These are phyloP conservation scores for Halcyon leucocephala DNA, from an alignment of 2,797 vertebrate species.

Conservation along the genomic window DNA sequence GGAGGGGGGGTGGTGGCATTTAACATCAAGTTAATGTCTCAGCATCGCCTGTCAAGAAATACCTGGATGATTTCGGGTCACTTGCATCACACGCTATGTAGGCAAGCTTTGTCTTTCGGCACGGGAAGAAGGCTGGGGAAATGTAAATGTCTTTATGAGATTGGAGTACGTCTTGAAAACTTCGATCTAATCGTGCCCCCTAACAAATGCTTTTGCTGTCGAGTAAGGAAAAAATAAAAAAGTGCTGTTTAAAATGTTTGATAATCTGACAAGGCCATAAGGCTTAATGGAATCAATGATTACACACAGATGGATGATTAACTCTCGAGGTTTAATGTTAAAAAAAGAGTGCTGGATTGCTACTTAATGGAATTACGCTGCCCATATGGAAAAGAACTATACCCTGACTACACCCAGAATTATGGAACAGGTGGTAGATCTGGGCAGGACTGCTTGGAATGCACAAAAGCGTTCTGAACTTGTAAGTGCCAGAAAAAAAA, in stretches of 20 bases:
- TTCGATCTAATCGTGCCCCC: constrained; percentile 69
- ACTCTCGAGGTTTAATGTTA: constrained; percentile 83
- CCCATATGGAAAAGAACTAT: constrained; percentile 86
- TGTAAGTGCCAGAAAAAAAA: constrained; percentile 76
- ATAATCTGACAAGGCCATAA: constrained; percentile 88
- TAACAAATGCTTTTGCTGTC: constrained; percentile 78
- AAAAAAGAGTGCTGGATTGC: constrained; percentile 83
- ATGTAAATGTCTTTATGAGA: neutral
- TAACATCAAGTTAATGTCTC: neutral
- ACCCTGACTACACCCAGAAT: constrained; percentile 84
- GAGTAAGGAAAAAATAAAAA: constrained; percentile 68
- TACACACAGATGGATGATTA: constrained; percentile 88
- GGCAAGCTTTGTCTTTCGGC: neutral
- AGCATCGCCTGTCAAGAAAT: neutral
- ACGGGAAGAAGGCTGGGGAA: neutral
- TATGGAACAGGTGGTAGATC: constrained; percentile 84
- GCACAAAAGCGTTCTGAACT: constrained; percentile 81
- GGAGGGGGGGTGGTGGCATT: neutral
- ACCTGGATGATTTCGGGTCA: neutral
- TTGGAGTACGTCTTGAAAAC: constrained; percentile 54
- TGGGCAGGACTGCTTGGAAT: constrained; percentile 83
- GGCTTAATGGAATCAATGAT: constrained; percentile 87
- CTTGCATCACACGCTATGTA: neutral
- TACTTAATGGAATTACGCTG: constrained; percentile 85
- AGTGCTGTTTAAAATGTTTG: constrained; percentile 82